Evolutionary conservation across 2,113 vertebrate genomes (phyloP).

Genomic region (Thomomys bottae): DNA sequence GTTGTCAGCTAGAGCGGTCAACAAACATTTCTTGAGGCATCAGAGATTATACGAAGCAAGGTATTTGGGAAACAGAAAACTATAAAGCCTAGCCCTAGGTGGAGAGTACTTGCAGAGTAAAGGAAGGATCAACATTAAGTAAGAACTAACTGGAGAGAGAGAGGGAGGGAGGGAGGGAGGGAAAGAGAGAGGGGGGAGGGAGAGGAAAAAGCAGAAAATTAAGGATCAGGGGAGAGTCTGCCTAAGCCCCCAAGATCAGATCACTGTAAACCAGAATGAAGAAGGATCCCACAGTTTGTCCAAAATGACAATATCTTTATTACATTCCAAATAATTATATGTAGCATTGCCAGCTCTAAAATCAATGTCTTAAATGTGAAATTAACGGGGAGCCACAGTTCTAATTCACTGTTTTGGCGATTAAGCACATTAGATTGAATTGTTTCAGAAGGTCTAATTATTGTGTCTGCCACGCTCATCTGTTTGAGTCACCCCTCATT

Average conservation of each 20-base stretch:
- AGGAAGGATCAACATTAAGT: background rate
- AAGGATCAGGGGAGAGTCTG: background rate
- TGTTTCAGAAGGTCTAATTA: constrained; percentile 87
- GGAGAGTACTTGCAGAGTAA: background rate
- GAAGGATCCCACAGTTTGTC: background rate
- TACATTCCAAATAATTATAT: constrained; percentile 72
- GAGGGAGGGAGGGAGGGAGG: background rate
- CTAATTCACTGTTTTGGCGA: constrained; percentile 82
- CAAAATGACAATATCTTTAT: constrained; percentile 34
- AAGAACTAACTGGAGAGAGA: background rate
- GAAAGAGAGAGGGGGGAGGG: no score
- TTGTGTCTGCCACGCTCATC: constrained; percentile 90
- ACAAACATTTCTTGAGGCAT: background rate
- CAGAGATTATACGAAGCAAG: background rate
- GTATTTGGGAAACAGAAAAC: background rate
- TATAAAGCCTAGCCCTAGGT: background rate
- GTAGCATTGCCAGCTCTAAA: constrained; percentile 60
- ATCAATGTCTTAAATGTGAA: constrained; percentile 81
- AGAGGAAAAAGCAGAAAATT: no score
- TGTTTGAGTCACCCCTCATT: constrained; percentile 88
- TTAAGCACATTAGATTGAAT: constrained; percentile 84
- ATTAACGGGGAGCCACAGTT: constrained; percentile 80
- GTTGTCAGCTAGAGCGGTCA: background rate
- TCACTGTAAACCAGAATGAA: background rate
- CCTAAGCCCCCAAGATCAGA: background rate